These are phyloP conservation scores for Notospermus geniculatus DNA, from an alignment of 1,140 invertebrate species.

Conservation along the genomic window DNA sequence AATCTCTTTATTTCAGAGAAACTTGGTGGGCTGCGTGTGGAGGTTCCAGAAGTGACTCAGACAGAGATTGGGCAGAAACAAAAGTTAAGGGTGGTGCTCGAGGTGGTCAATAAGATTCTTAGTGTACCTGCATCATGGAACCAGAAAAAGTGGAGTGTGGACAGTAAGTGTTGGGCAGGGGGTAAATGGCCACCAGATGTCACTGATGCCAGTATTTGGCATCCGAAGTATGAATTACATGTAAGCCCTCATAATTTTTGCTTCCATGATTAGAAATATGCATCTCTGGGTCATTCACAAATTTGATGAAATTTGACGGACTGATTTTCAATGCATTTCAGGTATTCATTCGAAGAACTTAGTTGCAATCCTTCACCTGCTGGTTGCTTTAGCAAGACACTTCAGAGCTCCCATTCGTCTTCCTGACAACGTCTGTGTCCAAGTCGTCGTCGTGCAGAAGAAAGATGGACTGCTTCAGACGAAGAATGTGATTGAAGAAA, in stretches of 20 bases:
- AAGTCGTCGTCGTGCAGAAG: slow-evolving; percentile 83
- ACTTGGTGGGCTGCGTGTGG: slow-evolving; percentile 82
- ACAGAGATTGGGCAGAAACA: slow-evolving; percentile 97
- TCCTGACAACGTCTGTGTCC: slow-evolving; percentile 91
- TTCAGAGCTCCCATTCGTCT: slow-evolving; percentile 92
- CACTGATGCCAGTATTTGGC: no score
- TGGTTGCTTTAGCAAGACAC: slow-evolving; percentile 89
- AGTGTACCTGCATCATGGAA: slow-evolving; percentile 45
- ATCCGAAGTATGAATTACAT: no score
- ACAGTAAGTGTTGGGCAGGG: slow-evolving; percentile 63
- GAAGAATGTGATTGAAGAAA: slow-evolving; percentile 79
- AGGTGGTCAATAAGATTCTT: slow-evolving; percentile 75
- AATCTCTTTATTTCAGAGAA: slow-evolving; percentile 68
- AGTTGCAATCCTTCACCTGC: slow-evolving; percentile 89
- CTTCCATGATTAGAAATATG: no score
- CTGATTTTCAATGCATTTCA: no score
- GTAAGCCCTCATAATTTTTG: no score
- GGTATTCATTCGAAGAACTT: slow-evolving; percentile 93
- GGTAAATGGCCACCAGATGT: no score
- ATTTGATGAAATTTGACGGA: no score
- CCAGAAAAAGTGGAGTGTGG: slow-evolving; percentile 88
- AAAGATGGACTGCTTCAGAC: slow-evolving; percentile 69
- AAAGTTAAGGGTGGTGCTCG: slow-evolving; percentile 86
- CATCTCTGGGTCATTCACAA: no score
- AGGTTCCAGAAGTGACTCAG: slow-evolving; percentile 97